Evolutionary conservation across 2,113 vertebrate species (phyloP), one percentile per base, ranked within the genome.

Genomic region (Chloroceryle aenea): DNA sequence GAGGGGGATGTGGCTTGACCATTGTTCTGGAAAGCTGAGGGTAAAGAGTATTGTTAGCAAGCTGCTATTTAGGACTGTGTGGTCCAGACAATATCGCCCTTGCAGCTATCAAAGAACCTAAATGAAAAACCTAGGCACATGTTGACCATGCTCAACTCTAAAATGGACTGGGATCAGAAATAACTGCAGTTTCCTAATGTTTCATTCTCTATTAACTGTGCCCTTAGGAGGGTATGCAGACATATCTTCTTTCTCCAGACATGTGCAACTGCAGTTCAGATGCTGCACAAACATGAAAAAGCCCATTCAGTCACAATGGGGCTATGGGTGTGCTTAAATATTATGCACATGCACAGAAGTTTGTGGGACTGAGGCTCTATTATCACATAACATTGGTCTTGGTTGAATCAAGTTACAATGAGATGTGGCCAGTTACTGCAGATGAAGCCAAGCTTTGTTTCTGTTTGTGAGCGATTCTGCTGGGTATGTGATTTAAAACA

Each of bases 391-490:
- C 40, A 81, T 91, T 94, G 78, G 82, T 95, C 90, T 93, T 89
- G 71, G 79, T 93, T 93, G 78, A 95, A 82, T 91, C 43, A 62
- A 91, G 77, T 95, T 85, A 81, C 1, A 0, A 66, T 0, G 7
- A 92, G 83, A 79, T 87, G 74, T 72, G 58, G 77, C 61, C 66
- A 23, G 69, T 87, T 0, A 4, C 73, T 71, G 85, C 42, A 69
- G 78, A 96, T 90, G 79, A 96, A 94, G 85, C 78, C 62, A 83
- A 87, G 78, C 89, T 90, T 95, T 95, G 74, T 96, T 94, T 91
- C 67, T 79, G 36, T 85, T 89, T 7, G 2, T 18, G 58, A 94
- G 58, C 2, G 13, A 69, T 82, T 93, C 38, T 68, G 53, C 84
- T 82, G 89, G 84, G 40, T 79, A 14, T 79, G 84, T 71, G 77